Conservation (phyloP, 2,113 vertebrate genomes). For the Notothenia coriiceps region DNA sequence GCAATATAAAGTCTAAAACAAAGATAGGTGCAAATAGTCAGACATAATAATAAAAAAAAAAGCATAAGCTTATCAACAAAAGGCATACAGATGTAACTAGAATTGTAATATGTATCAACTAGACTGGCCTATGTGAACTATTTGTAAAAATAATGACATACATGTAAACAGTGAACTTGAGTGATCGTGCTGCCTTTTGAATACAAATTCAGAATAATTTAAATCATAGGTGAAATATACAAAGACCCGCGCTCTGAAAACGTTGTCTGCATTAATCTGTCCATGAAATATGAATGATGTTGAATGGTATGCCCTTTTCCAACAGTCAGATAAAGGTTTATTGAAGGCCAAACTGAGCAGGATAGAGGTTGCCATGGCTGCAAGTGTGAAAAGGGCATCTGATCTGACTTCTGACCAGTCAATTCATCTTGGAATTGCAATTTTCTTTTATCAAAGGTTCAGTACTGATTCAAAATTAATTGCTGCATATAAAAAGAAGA, state of each 20-base stretch:
- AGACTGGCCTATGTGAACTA: neutral
- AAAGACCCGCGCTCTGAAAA: constrained; percentile 32
- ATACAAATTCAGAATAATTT: constrained; percentile 33
- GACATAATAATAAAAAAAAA: constrained; percentile 1
- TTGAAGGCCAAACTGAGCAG: constrained; percentile 68
- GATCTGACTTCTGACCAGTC: constrained; percentile 78
- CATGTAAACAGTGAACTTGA: neutral
- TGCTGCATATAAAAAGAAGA: constrained; percentile 26
- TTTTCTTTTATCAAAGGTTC: constrained; percentile 65
- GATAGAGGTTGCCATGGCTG: constrained; percentile 75
- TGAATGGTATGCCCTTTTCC: constrained; percentile 80
- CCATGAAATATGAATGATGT: constrained; percentile 76
- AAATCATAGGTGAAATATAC: constrained; percentile 45
- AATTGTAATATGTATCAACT: neutral
- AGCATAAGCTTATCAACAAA: constrained; percentile 6
- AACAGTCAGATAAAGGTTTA: constrained; percentile 72
- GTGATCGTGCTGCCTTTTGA: constrained; percentile 12
- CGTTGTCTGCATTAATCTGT: constrained; percentile 59
- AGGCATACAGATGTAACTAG: neutral
- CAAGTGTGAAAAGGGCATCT: constrained; percentile 81
- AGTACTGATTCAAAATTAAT: constrained; percentile 60
- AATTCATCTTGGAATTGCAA: constrained; percentile 75
- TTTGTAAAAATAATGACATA: constrained; percentile 17
- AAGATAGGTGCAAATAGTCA: neutral
- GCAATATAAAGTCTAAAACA: too few species aligned